Conservation (phyloP, 2,888 invertebrate species). For the Tenthredo notha region DNA sequence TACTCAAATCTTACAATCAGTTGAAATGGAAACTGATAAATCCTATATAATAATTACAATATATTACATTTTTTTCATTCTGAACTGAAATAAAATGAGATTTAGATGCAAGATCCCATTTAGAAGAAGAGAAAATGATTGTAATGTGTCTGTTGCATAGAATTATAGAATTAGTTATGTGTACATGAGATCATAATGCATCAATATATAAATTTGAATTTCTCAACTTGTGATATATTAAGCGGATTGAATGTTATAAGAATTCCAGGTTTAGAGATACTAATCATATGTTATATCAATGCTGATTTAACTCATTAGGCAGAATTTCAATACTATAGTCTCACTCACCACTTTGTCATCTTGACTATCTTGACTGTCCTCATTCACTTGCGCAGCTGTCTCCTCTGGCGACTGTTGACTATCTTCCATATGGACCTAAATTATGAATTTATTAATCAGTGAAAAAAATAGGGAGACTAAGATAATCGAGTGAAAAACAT, state of each 20-base stretch:
- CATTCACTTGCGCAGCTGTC: constrained; percentile 63
- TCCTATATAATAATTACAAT: not conserved
- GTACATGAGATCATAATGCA: not conserved
- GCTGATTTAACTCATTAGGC: not conserved
- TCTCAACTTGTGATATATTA: not conserved
- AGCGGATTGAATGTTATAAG: not conserved
- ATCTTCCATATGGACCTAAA: constrained; percentile 75
- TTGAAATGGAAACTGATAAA: not conserved
- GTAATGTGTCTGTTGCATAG: not conserved
- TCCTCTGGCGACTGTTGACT: constrained; percentile 61
- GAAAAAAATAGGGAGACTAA: not conserved
- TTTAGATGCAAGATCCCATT: not conserved
- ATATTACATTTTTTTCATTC: not conserved
- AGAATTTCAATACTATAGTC: not conserved
- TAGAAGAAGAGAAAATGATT: not conserved
- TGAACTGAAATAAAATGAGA: not conserved
- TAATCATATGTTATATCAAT: not conserved
- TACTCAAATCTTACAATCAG: not conserved
- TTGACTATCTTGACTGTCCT: constrained; percentile 75
- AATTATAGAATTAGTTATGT: not conserved
- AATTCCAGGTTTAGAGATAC: not conserved
- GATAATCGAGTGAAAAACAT: not conserved
- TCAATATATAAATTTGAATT: not conserved
- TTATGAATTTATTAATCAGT: not conserved
- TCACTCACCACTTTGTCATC: constrained; percentile 64